Conservation (phyloP, 2,888 invertebrate genomes). For the Ochropleura leucogaster region DNA sequence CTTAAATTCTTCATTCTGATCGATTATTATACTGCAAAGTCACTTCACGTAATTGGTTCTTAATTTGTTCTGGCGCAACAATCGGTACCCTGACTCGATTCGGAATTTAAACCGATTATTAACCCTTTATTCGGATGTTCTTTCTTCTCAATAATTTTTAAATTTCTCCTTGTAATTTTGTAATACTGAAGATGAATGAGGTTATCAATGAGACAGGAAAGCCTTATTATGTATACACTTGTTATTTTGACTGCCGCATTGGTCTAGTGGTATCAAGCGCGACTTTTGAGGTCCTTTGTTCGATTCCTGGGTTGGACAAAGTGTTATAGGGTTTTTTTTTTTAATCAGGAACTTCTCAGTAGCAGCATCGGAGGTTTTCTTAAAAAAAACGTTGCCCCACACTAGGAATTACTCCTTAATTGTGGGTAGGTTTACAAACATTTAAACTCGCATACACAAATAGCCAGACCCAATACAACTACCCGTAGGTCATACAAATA, state of each 20-base stretch:
- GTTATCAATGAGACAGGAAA: constrained; percentile 57
- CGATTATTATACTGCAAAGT: constrained; percentile 86
- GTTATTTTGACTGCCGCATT: too few species aligned
- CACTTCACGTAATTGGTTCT: constrained; percentile 86
- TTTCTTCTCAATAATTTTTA: constrained; percentile 63
- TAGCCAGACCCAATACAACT: not conserved
- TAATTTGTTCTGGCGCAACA: constrained; percentile 80
- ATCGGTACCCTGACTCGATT: constrained; percentile 69
- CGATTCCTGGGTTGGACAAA: too few species aligned
- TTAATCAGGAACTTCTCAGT: too few species aligned
- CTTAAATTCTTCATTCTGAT: constrained; percentile 78
- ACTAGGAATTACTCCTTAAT: too few species aligned
- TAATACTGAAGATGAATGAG: constrained; percentile 62
- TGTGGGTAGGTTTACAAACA: too few species aligned
- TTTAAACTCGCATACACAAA: too few species aligned
- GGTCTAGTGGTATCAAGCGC: too few species aligned
- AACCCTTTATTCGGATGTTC: constrained; percentile 71
- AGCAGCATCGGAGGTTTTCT: too few species aligned
- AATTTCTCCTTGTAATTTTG: constrained; percentile 57
- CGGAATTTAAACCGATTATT: constrained; percentile 78
- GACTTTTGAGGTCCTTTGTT: too few species aligned
- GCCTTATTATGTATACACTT: constrained; percentile 66
- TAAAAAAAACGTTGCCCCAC: too few species aligned
- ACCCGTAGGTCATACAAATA: too few species aligned
- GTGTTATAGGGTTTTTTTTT: too few species aligned